Evolutionary conservation across 2,888 invertebrate species (phyloP).

Genomic region (Ectemnius continuus): DNA sequence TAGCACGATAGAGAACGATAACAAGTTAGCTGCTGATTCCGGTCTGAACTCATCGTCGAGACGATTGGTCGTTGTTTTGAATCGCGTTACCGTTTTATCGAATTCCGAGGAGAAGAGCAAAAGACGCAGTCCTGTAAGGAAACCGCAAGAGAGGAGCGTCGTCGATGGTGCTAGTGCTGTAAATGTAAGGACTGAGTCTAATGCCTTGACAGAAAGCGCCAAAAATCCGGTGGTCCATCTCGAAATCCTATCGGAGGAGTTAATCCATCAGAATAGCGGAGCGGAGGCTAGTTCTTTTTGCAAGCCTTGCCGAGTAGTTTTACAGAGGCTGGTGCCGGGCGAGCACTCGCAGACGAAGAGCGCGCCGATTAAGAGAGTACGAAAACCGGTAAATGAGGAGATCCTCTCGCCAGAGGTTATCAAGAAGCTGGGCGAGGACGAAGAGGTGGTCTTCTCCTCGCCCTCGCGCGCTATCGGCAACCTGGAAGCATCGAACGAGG

Average conservation of each 20-base stretch:
- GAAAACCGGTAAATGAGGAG: conserved; percentile 13
- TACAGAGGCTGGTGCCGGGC: conserved; percentile 56
- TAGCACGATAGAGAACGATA: not conserved
- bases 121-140: no score
- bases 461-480: conserved; percentile 4
- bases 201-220: not conserved
- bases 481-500: conserved; percentile 12
- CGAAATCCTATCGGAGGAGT: not conserved
- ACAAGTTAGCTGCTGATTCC: not conserved
- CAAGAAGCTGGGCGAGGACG: conserved; percentile 38
- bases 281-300: no score
- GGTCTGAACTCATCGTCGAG: not conserved
- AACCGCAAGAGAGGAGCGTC: no score
- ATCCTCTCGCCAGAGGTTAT: conserved; percentile 37
- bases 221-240: not conserved
- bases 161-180: not conserved
- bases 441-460: conserved; percentile 34
- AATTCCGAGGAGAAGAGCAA: no score
- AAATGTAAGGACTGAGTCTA: not conserved
- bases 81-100: conserved; percentile 52
- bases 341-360: conserved; percentile 38
- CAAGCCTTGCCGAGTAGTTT: conserved; percentile 55
- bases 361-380: not conserved
- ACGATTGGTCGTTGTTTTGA: conserved; percentile 61
- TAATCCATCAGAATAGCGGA: no score